Conservation (phyloP, 2,113 vertebrate genomes). For the Alexandromys fortis region DNA sequence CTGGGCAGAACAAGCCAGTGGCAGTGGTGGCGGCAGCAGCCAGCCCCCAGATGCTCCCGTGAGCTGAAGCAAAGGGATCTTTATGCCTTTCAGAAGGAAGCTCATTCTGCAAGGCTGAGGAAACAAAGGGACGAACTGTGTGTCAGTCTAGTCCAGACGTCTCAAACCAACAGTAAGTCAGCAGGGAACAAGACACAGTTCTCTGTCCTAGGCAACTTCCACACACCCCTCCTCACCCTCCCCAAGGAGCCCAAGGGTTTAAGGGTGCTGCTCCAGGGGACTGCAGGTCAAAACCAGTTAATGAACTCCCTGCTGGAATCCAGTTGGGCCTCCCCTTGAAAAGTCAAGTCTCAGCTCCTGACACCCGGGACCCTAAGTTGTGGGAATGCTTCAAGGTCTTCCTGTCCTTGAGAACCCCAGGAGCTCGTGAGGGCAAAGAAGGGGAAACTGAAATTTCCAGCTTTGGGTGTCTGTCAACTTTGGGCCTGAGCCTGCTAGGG, state of each 20-base stretch:
- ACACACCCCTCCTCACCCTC: accelerated
- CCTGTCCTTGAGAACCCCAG: neutral
- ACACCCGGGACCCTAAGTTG: neutral
- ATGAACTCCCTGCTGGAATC: neutral
- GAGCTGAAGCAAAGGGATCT: slow-evolving; percentile 25
- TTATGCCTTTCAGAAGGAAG: slow-evolving; percentile 32
- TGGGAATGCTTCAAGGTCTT: neutral
- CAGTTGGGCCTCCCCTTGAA: neutral
- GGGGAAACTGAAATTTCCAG: neutral
- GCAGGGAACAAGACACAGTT: neutral
- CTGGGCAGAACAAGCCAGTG: neutral
- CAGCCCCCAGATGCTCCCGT: neutral
- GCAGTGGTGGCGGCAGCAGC: neutral
- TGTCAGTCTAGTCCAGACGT: neutral
- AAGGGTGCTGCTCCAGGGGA: neutral
- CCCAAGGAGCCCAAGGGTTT: neutral
- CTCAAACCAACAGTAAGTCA: slow-evolving; percentile 67
- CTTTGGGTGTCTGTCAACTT: neutral
- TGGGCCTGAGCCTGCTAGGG: neutral
- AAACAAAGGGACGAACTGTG: slow-evolving; percentile 73
- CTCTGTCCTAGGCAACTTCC: neutral
- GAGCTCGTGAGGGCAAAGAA: neutral
- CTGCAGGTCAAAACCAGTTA: neutral
- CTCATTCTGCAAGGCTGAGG: slow-evolving; percentile 12
- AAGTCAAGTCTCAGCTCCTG: neutral